Percentiles rank a stretch among this genome's conserved stretches.
phyloP scores from a whole-genome alignment of 2,113 vertebrate species.

The Nothobranchius furzeri region DNA sequence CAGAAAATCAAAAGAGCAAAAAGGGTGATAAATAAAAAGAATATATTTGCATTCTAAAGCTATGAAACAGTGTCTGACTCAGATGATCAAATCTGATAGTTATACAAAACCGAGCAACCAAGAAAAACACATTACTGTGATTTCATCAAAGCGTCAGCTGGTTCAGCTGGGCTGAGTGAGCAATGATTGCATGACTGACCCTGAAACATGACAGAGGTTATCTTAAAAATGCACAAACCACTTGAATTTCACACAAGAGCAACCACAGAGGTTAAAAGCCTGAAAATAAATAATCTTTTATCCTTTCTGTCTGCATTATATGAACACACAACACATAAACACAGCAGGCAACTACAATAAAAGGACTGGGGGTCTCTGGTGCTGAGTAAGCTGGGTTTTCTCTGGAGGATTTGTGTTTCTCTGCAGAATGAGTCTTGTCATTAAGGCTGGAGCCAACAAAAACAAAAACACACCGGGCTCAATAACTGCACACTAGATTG shows the following conservation, averaged over 20 bases:
- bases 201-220: slow-evolving; percentile 11
- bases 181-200: slow-evolving; percentile 6
- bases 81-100: not conserved
- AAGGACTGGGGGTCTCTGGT: slow-evolving; percentile 32
- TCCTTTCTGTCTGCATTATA: slow-evolving; percentile 26
- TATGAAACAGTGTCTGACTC: slow-evolving; percentile 4
- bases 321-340: slow-evolving; percentile 44
- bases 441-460: slow-evolving; percentile 26
- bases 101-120: not conserved
- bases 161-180: not conserved
- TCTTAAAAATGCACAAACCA: slow-evolving; percentile 1
- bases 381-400: slow-evolving; percentile 28
- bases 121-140: not conserved
- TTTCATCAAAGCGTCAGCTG: slow-evolving; percentile 9
- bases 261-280: slow-evolving; percentile 11
- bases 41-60: slow-evolving; percentile 1
- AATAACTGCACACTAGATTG: not conserved
- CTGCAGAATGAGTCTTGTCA: slow-evolving; percentile 26
- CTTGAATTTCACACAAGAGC: slow-evolving; percentile 16
- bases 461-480: slow-evolving; percentile 10
- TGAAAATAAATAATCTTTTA: slow-evolving; percentile 8
- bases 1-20: slow-evolving; percentile 50
- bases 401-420: slow-evolving; percentile 16
- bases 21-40: slow-evolving; percentile 48
- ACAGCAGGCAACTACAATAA: slow-evolving; percentile 21